phyloP scores from a whole-genome alignment of 2,797 vertebrate genomes.

The Muscicapa comitata region DNA sequence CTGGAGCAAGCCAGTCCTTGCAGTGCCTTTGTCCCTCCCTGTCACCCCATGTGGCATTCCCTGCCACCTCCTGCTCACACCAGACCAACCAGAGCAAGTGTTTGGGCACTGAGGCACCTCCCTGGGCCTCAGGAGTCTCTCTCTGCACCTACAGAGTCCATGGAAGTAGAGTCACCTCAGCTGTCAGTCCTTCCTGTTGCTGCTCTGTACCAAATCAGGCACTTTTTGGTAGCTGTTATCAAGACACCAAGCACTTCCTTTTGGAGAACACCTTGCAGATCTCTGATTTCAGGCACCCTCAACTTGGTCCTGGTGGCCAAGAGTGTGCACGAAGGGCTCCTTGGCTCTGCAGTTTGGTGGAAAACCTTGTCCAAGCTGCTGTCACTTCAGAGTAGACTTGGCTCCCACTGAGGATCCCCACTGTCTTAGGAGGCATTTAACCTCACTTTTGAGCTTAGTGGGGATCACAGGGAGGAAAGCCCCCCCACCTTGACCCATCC shows the following conservation, averaged over 20 bases:
- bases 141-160: not conserved
- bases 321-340: not conserved
- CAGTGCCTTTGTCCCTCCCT: not conserved
- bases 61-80: not conserved
- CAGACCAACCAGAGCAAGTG: not conserved
- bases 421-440: not conserved
- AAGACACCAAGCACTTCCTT: not conserved
- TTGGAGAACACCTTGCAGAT: not conserved
- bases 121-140: not conserved
- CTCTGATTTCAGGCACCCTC: not conserved
- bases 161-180: not conserved
- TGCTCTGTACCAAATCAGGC: not conserved
- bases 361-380: not conserved
- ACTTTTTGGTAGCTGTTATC: not conserved
- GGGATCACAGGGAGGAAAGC: not conserved
- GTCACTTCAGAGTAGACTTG: not conserved
- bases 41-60: not conserved
- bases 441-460: not conserved
- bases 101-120: not conserved
- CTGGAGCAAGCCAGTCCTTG: not conserved
- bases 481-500: conserved; percentile 1
- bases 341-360: not conserved
- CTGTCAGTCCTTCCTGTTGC: not conserved
- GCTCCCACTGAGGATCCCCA: not conserved
- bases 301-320: not conserved